Evolutionary conservation across 1,140 invertebrate species (phyloP).

Genomic region (Leptestheria dahalacensis): DNA sequence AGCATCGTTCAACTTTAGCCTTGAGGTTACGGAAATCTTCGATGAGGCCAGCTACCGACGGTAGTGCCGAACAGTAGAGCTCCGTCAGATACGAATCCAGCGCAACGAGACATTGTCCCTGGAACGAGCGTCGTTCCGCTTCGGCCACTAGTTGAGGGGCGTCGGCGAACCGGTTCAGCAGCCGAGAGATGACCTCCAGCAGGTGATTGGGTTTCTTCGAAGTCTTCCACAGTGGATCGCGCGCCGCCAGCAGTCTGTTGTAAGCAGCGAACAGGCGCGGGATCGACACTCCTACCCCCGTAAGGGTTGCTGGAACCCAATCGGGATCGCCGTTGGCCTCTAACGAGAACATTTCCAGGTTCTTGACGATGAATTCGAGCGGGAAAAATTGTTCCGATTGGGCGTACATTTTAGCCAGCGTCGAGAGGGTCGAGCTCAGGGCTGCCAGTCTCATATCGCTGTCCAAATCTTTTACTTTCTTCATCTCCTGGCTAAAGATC

Average conservation of each 20-base stretch:
- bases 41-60: slow-evolving; percentile 3
- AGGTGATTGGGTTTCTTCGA: slow-evolving; percentile 12
- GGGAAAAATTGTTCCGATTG: slow-evolving; percentile 16
- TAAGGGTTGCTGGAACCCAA: slow-evolving; percentile 8
- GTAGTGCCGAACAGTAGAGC: slow-evolving; percentile 7
- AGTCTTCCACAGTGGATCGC: slow-evolving; percentile 13
- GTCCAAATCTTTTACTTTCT: slow-evolving; percentile 10
- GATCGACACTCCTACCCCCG: slow-evolving; percentile 7
- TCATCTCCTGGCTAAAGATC: slow-evolving; percentile 12
- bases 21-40: slow-evolving; percentile 7
- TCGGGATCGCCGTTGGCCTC: slow-evolving; percentile 1
- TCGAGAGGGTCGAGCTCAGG: slow-evolving; percentile 6
- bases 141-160: slow-evolving; percentile 6
- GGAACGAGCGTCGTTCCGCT: slow-evolving; percentile 6
- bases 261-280: slow-evolving; percentile 10
- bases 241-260: slow-evolving; percentile 8
- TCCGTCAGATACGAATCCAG: slow-evolving; percentile 11
- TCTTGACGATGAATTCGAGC: slow-evolving; percentile 12
- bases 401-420: slow-evolving; percentile 5
- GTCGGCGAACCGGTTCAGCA: slow-evolving; percentile 14
- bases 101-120: slow-evolving; percentile 10
- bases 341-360: slow-evolving; percentile 4
- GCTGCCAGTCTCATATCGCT: slow-evolving; percentile 7
- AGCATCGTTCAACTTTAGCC: slow-evolving; percentile 4
- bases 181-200: slow-evolving; percentile 6